Conservation (phyloP, 2,888 invertebrate genomes). For the Entomobrya multifasciata region DNA sequence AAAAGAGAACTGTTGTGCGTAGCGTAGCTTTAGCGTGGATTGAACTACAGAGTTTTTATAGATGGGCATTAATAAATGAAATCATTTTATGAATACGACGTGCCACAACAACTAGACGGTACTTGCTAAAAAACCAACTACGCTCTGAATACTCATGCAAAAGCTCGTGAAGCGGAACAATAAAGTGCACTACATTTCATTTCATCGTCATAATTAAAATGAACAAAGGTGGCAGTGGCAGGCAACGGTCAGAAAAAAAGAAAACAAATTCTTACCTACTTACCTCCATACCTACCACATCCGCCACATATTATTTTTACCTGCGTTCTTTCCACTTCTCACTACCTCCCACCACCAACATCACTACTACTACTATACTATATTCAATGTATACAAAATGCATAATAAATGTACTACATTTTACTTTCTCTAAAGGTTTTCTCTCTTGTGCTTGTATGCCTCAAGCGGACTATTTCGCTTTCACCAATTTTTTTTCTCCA, state of each 20-base stretch:
- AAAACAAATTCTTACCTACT: constrained; percentile 28
- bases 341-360: neutral
- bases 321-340: neutral
- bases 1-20: neutral
- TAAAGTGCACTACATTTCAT: constrained; percentile 34
- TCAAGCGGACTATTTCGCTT: neutral
- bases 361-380: neutral
- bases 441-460: neutral
- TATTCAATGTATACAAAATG: too few species aligned
- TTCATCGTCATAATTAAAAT: constrained; percentile 45
- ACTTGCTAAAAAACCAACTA: neutral
- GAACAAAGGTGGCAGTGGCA: constrained; percentile 30
- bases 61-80: too few species aligned
- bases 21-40: too few species aligned
- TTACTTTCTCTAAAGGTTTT: constrained; percentile 28
- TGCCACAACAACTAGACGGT: neutral
- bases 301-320: neutral
- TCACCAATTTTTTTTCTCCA: constrained; percentile 17
- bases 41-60: too few species aligned
- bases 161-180: constrained; percentile 27
- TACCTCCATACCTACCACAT: neutral
- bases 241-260: constrained; percentile 13
- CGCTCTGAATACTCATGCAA: neutral
- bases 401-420: too few species aligned
- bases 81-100: neutral